These are phyloP conservation scores for Pseudanteris insignis DNA, from an alignment of 2,888 invertebrate species.

Conservation along the genomic window DNA sequence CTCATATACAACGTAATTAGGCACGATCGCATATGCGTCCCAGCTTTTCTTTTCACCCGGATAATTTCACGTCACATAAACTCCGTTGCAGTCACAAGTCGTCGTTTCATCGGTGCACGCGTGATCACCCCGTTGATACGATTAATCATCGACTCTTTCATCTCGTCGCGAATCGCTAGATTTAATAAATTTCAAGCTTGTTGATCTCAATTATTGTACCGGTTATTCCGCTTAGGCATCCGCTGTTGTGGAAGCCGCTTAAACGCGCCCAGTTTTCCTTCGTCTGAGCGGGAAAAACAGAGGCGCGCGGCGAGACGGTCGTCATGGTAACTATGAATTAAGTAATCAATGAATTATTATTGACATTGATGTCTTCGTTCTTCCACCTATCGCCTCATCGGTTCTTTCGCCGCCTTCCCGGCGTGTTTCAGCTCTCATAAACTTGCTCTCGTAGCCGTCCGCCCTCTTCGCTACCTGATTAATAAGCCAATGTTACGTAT, in stretches of 20 bases:
- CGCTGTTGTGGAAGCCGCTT: constrained; percentile 49
- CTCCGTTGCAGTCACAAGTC: too few relatives aligned
- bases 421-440: constrained; percentile 60
- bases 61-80: too few relatives aligned
- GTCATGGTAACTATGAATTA: constrained; percentile 64
- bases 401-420: constrained; percentile 47
- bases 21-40: constrained; percentile 8
- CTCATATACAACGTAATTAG: constrained; percentile 8
- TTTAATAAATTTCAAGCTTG: too few relatives aligned
- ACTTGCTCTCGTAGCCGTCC: constrained; percentile 47
- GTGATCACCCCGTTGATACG: too few relatives aligned
- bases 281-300: constrained; percentile 62
- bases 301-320: constrained; percentile 59
- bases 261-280: constrained; percentile 45
- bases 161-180: too few relatives aligned
- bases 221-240: too few relatives aligned
- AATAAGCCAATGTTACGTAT: constrained; percentile 58
- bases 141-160: too few relatives aligned
- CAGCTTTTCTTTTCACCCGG: too few relatives aligned
- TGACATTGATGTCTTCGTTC: constrained; percentile 65
- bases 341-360: constrained; percentile 67
- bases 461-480: constrained; percentile 54
- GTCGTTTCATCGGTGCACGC: too few relatives aligned
- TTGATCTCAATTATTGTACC: too few relatives aligned
- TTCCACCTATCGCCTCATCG: constrained; percentile 46